Percentiles rank a stretch among this genome's conserved stretches.
Conservation (phyloP, 2,113 vertebrate genomes). For the Merops nubicus region DNA sequence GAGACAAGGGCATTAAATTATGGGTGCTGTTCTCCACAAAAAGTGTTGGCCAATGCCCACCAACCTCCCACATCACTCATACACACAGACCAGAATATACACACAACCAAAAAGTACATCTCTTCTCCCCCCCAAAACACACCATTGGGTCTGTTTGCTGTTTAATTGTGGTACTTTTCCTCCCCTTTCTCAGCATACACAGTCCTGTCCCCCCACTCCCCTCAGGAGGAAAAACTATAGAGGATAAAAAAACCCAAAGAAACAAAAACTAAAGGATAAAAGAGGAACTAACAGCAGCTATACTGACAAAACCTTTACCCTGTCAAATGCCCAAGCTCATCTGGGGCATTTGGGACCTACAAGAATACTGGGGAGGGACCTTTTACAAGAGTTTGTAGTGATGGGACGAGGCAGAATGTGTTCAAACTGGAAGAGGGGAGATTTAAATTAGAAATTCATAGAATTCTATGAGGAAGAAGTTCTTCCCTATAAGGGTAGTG, state of each 20-base stretch:
- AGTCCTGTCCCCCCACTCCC: not conserved
- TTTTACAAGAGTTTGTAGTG: too few relatives aligned
- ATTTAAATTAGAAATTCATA: too few relatives aligned
- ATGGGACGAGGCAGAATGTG: too few relatives aligned
- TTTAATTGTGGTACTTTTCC: not conserved
- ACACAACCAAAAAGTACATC: not conserved
- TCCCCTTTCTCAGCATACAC: not conserved
- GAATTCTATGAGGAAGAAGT: too few relatives aligned
- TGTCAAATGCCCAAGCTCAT: not conserved
- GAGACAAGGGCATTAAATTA: too few relatives aligned
- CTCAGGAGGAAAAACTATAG: not conserved
- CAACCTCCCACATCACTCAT: not conserved
- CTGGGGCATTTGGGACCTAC: not conserved
- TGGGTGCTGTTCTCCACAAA: not conserved
- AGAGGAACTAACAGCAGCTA: not conserved
- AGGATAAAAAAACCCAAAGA: not conserved
- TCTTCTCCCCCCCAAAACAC: accelerated
- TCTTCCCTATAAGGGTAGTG: too few relatives aligned
- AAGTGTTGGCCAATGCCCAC: not conserved
- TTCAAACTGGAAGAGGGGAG: too few relatives aligned
- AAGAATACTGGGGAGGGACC: too few relatives aligned
- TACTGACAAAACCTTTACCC: not conserved
- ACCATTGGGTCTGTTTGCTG: not conserved
- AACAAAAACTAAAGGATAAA: not conserved
- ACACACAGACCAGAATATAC: not conserved